Evolutionary conservation across 2,797 vertebrate species (phyloP).

Genomic region (Remorina albescens): DNA sequence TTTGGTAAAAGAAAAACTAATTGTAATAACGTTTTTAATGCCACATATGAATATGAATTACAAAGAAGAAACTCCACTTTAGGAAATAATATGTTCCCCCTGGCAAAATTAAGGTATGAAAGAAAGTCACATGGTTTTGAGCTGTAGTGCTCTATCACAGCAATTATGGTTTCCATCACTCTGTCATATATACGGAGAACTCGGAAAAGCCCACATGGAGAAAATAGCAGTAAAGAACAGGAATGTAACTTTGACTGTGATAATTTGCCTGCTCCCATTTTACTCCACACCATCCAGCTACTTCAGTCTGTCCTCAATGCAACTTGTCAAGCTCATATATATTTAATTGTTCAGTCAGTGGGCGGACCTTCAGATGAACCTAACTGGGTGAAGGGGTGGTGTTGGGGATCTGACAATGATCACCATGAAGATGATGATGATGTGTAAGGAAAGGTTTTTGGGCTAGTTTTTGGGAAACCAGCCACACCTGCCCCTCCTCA

Average conservation of each 20-base stretch:
- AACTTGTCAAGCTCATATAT: slow-evolving; percentile 82
- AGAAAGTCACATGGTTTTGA: slow-evolving; percentile 5
- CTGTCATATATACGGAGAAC: slow-evolving; percentile 2
- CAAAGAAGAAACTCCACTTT: slow-evolving; percentile 1
- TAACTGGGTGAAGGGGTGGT: slow-evolving; percentile 69
- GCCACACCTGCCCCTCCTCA: slow-evolving; percentile 86
- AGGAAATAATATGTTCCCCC: not conserved
- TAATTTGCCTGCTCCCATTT: slow-evolving; percentile 68
- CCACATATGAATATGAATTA: too few species aligned
- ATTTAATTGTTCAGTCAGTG: slow-evolving; percentile 85
- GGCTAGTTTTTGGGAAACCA: slow-evolving; percentile 59
- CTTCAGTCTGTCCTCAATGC: slow-evolving; percentile 60
- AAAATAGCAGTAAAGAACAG: slow-evolving; percentile 30
- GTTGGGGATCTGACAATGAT: slow-evolving; percentile 60
- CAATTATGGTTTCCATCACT: not conserved
- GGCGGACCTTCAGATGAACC: slow-evolving; percentile 80
- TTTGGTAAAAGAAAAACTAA: too few species aligned
- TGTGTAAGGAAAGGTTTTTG: slow-evolving; percentile 63
- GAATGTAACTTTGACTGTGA: slow-evolving; percentile 45
- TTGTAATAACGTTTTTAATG: too few species aligned
- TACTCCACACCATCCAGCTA: slow-evolving; percentile 53
- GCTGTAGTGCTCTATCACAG: not conserved
- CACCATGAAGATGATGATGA: slow-evolving; percentile 46
- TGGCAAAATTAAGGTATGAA: not conserved
- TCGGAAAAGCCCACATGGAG: slow-evolving; percentile 31